Conservation (phyloP, 2,888 invertebrate species). For the Halictus quadricinctus region DNA sequence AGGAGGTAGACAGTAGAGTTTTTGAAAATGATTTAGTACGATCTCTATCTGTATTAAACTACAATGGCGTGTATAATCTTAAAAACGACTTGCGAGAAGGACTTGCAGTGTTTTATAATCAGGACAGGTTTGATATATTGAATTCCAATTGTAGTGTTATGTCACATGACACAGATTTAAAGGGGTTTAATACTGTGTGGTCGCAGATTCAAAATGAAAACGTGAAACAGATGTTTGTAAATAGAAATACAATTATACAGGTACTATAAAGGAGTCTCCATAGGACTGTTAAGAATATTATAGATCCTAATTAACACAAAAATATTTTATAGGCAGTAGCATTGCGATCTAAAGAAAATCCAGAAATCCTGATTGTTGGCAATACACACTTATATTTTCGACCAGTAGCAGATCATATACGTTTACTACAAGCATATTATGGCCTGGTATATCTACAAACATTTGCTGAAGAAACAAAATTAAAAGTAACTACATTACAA, state of each 20-base stretch:
- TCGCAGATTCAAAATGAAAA: slow-evolving; percentile 85
- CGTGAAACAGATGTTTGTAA: slow-evolving; percentile 85
- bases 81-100: slow-evolving; percentile 93
- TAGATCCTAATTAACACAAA: background rate
- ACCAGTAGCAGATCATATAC: slow-evolving; percentile 94
- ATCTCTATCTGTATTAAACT: slow-evolving; percentile 84
- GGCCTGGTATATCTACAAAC: slow-evolving; percentile 88
- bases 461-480: slow-evolving; percentile 82
- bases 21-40: slow-evolving; percentile 87
- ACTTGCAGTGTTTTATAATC: slow-evolving; percentile 89
- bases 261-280: slow-evolving; percentile 73
- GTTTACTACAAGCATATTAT: slow-evolving; percentile 92
- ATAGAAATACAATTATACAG: slow-evolving; percentile 88
- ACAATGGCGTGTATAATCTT: slow-evolving; percentile 86
- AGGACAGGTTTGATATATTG: slow-evolving; percentile 87
- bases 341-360: slow-evolving; percentile 85
- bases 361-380: slow-evolving; percentile 87
- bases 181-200: slow-evolving; percentile 86
- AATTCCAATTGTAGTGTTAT: slow-evolving; percentile 84
- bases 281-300: background rate
- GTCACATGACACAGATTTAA: slow-evolving; percentile 84
- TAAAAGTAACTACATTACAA: slow-evolving; percentile 71
- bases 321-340: slow-evolving; percentile 81
- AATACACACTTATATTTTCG: slow-evolving; percentile 98
- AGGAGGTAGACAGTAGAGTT: slow-evolving; percentile 94